A percentile compares a stretch with the other conserved stretches of the same genome.
Conservation (phyloP, 2,888 invertebrate genomes). For the Chrysopilus asiliformis region DNA sequence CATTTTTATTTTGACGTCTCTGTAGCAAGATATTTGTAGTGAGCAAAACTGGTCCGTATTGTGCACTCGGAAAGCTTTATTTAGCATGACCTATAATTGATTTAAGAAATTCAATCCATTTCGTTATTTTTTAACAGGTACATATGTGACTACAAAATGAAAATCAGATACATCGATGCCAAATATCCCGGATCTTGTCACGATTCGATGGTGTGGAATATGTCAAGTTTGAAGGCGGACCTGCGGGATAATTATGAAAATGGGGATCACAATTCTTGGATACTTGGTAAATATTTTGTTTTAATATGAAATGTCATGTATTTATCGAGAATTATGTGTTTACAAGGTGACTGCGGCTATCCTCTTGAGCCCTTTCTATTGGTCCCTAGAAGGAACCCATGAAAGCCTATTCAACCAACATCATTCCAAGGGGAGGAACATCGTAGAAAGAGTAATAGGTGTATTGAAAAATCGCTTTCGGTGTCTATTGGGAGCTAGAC, state of each 20-base stretch:
- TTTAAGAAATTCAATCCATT: too few relatives aligned
- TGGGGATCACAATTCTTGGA: not conserved
- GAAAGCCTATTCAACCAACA: not conserved
- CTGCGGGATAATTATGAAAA: not conserved
- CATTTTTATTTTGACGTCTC: too few relatives aligned
- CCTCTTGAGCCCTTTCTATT: not conserved
- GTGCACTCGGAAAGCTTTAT: too few relatives aligned
- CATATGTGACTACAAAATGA: not conserved
- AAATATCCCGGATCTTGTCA: not conserved
- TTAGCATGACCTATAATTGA: too few relatives aligned
- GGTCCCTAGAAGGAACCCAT: not conserved
- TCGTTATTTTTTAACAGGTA: too few relatives aligned
- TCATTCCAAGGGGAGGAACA: constrained; percentile 5
- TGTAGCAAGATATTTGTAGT: too few relatives aligned
- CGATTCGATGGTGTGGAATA: not conserved
- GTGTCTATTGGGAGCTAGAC: constrained; percentile 7
- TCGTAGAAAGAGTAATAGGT: constrained; percentile 6
- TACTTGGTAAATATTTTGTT: not conserved
- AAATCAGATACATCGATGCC: not conserved
- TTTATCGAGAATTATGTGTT: not conserved
- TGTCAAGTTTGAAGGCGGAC: not conserved
- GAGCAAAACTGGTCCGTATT: too few relatives aligned
- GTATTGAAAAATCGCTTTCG: constrained; percentile 2
- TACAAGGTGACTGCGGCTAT: not conserved
- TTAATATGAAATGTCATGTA: not conserved